Evolutionary conservation across 1,140 invertebrate genomes (phyloP), one percentile per base, ranked within the genome.

Genomic region (Spodoptera frugiperda): DNA sequence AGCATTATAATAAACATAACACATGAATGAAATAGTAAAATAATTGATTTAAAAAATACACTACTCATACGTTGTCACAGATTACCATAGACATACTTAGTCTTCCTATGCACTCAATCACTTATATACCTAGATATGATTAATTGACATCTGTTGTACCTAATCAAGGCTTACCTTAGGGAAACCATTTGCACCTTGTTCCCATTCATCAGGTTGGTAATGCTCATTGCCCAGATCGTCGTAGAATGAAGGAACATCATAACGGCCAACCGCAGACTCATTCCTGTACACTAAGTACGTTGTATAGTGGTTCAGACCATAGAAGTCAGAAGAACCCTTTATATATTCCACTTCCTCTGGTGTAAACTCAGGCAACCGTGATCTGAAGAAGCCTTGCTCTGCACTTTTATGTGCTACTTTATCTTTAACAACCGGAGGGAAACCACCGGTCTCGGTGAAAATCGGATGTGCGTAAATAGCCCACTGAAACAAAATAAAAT

Each of bases 241-340:
- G 25, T 73, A 78, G 17, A 79, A 78, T 30, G 89, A 90, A 9
- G 87, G 87, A 30, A 78, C 54, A 57, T 67, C 77, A 44, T 83
- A 74, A 39, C 63, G 70, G 8, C 78, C 82, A 14, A 74, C 14
- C 0, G 80, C 79, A 12, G 84, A 82, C 71, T 84, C 82, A 61
- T 89, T 88, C 78, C 85, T 85, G 75, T 90, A 87, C 2, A 82
- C 82, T 8, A 85, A 70, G 14, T 46, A 82, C 2, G 94, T 92
- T 2, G 94, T 93, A 72, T 96, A 96, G 70, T 94, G 91, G 70
- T 96, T 96, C 0, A 96, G 81, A 25, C 95, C 95, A 63, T 96
- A 95, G 87, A 95, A 96, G 79, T 96, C 95, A 0, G 94, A 91
- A 12, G 90, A 91, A 17, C 94, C 94, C 39, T 74, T 81, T 4